Base-by-base conservation (phyloP, 2,797 vertebrate genomes). In the Lerista edwardsae region DNA sequence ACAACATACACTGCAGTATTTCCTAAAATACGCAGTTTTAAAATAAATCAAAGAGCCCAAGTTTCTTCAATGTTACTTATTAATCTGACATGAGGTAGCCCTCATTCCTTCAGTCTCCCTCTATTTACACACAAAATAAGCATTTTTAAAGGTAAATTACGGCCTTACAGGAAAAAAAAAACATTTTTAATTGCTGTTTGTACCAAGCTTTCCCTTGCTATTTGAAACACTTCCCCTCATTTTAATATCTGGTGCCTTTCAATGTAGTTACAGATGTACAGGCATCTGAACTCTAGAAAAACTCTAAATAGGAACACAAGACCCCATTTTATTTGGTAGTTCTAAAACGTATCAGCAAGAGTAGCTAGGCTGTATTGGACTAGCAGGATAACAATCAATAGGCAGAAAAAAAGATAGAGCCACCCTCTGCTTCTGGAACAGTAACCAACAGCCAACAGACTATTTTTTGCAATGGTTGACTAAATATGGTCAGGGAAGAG, bases 401-500 rank as follows among this genome's bases (percentile, higher is more conserved):
- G 96, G 97, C 96, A 96, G 97, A 98, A 94, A 95, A 94, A 93
- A 74, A 95, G 96, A 97, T 96, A 95, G 96, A 96, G 94, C 96
- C 96, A 98, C 97, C 96, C 96, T 94, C 96, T 94, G 95, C 95
- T 91, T 94, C 94, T 83, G 92, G 94, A 96, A 97, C 96, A 95
- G 95, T 96, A 95, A 96, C 97, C 96, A 96, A 97, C 97, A 97
- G 97, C 97, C 97, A 95, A 95, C 96, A 96, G 97, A 97, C 97
- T 98, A 98, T 98, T 98, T 99, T 99, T 99, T 98, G 97, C 98
- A 97, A 97, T 97, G 97, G 97, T 97, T 99, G 98, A 99, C 98
- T 98, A 99, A 99, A 99, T 99, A 99, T 99, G 98, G 98, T 98
- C 98, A 98, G 97, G 97, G 98, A 98, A 98, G 97, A 98, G 97